Conservation (phyloP, 2,888 invertebrate genomes). For the Anoplius nigerrimus region DNA sequence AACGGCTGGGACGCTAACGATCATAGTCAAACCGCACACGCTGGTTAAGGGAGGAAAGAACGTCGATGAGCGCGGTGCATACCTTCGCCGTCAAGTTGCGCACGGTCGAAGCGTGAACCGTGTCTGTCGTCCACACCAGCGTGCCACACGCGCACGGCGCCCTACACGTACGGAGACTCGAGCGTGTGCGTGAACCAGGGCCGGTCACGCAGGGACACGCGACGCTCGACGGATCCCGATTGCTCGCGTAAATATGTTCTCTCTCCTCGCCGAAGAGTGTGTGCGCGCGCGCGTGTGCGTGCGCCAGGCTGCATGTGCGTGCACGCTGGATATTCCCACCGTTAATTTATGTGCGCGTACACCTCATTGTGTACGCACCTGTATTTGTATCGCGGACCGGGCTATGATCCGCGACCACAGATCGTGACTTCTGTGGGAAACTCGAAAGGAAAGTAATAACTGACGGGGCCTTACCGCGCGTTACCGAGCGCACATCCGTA, state of each 20-base stretch:
- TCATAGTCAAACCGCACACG: conserved; percentile 67
- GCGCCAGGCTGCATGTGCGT: conserved; percentile 32
- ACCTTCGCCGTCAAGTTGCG: conserved; percentile 27
- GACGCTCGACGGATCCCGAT: conserved; percentile 3
- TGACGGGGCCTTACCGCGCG: conserved; percentile 34
- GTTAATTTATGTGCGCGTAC: conserved; percentile 65
- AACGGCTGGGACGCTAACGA: conserved; percentile 68
- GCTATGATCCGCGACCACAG: conserved; percentile 74
- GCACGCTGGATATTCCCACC: conserved; percentile 64
- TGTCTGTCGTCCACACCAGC: not conserved
- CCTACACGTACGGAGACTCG: not conserved
- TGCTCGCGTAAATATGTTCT: not conserved
- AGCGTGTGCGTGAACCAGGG: not conserved
- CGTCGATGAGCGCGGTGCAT: conserved; percentile 49
- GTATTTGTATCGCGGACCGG: conserved; percentile 60
- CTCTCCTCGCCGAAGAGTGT: not conserved
- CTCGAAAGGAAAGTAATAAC: conserved; percentile 69
- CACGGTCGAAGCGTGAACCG: not conserved
- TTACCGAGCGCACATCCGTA: conserved; percentile 37
- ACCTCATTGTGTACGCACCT: conserved; percentile 50
- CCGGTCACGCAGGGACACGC: conserved; percentile 8
- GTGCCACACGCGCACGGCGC: not conserved
- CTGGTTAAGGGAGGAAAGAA: conserved; percentile 69
- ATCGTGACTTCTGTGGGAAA: conserved; percentile 75
- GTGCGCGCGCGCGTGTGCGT: not conserved